A percentile compares a stretch with the other conserved stretches of the same genome.
These are phyloP conservation scores for Pogonognathellus flavescens DNA, from an alignment of 1,140 invertebrate genomes.

Conservation along the genomic window DNA sequence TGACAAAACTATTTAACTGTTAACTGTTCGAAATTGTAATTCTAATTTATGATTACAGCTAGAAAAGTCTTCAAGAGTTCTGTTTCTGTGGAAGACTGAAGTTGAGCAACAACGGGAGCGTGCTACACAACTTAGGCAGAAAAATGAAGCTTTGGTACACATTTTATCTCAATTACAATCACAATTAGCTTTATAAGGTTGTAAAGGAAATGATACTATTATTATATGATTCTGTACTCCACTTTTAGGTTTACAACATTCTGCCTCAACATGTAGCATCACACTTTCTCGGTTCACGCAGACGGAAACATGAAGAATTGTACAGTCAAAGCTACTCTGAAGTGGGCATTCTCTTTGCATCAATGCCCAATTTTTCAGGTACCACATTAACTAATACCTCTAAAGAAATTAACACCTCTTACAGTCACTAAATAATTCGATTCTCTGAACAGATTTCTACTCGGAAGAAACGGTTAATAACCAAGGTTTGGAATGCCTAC, in stretches of 20 bases:
- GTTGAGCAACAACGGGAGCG: conserved; percentile 86
- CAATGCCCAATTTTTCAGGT: conserved; percentile 95
- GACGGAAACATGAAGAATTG: conserved; percentile 87
- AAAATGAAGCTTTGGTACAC: conserved; percentile 87
- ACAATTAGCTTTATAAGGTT: background rate
- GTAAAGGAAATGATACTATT: background rate
- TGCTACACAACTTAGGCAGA: conserved; percentile 85
- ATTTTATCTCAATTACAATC: background rate
- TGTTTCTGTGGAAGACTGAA: conserved; percentile 82
- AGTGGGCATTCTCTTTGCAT: conserved; percentile 92
- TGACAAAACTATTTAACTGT: conserved; percentile 22
- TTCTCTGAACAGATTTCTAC: conserved; percentile 85
- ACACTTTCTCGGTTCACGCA: conserved; percentile 86
- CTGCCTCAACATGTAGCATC: conserved; percentile 88
- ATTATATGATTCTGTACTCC: background rate
- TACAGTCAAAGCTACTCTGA: conserved; percentile 94
- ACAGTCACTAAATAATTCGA: background rate
- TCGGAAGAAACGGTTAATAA: conserved; percentile 96
- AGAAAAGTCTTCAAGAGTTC: conserved; percentile 82
- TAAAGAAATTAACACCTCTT: background rate
- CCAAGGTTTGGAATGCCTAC: conserved; percentile 93
- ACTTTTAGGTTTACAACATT: conserved; percentile 71
- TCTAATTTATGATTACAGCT: conserved; percentile 72
- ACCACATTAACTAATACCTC: no score
- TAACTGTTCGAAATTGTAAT: background rate